Evolutionary conservation across 2,797 vertebrate genomes (phyloP), one percentile per base, ranked within the genome.

Genomic region (Oceanodroma leucorhoa): DNA sequence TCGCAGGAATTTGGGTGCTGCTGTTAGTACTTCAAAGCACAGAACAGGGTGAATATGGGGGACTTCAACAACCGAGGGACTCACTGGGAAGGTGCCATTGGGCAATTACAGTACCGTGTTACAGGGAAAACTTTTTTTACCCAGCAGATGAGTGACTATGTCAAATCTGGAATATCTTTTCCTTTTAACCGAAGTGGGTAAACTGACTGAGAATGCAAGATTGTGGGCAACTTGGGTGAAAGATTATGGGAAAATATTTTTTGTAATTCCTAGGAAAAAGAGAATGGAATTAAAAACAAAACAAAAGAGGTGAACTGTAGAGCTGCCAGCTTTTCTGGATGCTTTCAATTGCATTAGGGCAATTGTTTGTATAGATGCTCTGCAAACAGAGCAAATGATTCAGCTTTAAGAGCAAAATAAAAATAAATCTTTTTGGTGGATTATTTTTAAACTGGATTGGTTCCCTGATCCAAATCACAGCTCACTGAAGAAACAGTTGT

Each of bases 371-470:
- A 86, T 60, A 76, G 65, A 82, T 79, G 83, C n/a, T 84, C 70
- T 76, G 27, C 62, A 91, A 93, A 85, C 14, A 86, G 75, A 94
- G 50, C 65, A 91, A 95, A 93, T 1, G 6, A 79, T 92, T 93
- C 66, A 2, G 62, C 77, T 94, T 90, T 90, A 92, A 94, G 88
- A 94, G 67, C 36, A 72, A 96, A 91, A 94, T 66, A 86, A 94
- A 94, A 94, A 95, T 83, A 96, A 90, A 91, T 86, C 53, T 72
- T 95, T 95, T 89, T 84, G 83, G 70, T 87, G 83, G 93, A 96
- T 96, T 96, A 94, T 95, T 96, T 97, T 96, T 95, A 96, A 96
- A 38, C n/a, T 94, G 90, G 90, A 95, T 92, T 95, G 86, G 70
- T 92, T 90, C 69, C 73, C 88, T 87, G 88, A 95, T 95, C 83